These are phyloP conservation scores for Paracyclopina nana DNA, from an alignment of 1,140 invertebrate species.

Conservation along the genomic window DNA sequence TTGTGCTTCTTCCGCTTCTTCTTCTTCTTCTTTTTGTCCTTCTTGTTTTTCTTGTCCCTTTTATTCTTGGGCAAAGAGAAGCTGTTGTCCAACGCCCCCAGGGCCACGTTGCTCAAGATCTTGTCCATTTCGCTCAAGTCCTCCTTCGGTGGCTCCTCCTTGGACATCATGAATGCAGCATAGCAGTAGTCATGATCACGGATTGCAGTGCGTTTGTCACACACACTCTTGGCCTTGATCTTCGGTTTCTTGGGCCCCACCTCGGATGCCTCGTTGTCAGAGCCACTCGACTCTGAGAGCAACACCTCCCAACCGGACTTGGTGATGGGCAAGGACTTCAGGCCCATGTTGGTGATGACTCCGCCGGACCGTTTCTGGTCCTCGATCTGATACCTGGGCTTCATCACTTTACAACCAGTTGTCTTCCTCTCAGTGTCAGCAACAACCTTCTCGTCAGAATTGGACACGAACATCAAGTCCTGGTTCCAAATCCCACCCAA, in stretches of 20 bases:
- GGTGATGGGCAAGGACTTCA: not conserved
- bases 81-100: not conserved
- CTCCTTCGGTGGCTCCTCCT: not conserved
- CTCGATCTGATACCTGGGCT: not conserved
- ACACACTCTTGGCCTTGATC: not conserved
- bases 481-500: constrained; percentile 15
- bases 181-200: constrained; percentile 15
- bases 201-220: constrained; percentile 1
- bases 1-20: constrained; percentile 13
- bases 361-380: not conserved
- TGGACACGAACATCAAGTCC: constrained; percentile 8
- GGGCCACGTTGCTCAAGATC: constrained; percentile 12
- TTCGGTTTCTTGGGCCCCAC: constrained; percentile 3
- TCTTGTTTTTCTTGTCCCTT: no score
- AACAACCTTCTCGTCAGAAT: not conserved
- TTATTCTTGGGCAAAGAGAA: not conserved
- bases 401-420: not conserved
- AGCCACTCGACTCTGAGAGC: constrained; percentile 1
- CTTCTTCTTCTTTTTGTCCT: constrained; percentile 14
- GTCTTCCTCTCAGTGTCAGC: no score
- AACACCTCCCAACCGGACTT: constrained; percentile 4
- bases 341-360: no score
- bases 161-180: constrained; percentile 1
- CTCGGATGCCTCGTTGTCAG: not conserved
- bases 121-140: constrained; percentile 16